These are phyloP conservation scores for Tauraco erythrolophus DNA, from an alignment of 2,113 vertebrate genomes.

Conservation along the genomic window DNA sequence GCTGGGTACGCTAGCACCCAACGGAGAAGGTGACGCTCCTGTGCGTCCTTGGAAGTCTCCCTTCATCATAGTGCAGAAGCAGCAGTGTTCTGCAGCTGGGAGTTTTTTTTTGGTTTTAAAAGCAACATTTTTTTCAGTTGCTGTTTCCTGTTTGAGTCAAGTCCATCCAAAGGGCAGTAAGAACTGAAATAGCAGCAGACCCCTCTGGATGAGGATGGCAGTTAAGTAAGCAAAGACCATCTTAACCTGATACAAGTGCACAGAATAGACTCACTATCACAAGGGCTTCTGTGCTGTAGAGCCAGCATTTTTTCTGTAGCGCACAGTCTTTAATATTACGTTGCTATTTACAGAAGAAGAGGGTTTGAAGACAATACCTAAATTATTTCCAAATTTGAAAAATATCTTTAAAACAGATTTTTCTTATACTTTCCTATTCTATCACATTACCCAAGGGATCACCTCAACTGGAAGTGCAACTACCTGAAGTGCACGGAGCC, in stretches of 20 bases:
- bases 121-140: too few relatives aligned
- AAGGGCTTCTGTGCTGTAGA: neutral
- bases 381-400: neutral
- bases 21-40: rapidly evolving
- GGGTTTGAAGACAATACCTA: neutral
- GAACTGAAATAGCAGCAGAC: neutral
- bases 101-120: neutral
- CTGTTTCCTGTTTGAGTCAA: neutral
- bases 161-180: neutral
- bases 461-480: neutral
- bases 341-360: neutral
- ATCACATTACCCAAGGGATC: neutral
- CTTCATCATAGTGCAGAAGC: neutral
- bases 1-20: rapidly evolving
- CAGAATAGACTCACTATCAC: neutral
- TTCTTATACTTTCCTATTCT: neutral
- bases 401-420: neutral
- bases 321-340: neutral
- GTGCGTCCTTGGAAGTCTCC: neutral
- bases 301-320: neutral
- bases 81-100: neutral
- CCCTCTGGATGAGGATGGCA: neutral
- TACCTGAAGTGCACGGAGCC: neutral
- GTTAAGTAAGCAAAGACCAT: neutral
- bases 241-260: neutral